Evolutionary conservation across 1,140 invertebrate species (phyloP).

Genomic region (Drosophila parabipectinata): DNA sequence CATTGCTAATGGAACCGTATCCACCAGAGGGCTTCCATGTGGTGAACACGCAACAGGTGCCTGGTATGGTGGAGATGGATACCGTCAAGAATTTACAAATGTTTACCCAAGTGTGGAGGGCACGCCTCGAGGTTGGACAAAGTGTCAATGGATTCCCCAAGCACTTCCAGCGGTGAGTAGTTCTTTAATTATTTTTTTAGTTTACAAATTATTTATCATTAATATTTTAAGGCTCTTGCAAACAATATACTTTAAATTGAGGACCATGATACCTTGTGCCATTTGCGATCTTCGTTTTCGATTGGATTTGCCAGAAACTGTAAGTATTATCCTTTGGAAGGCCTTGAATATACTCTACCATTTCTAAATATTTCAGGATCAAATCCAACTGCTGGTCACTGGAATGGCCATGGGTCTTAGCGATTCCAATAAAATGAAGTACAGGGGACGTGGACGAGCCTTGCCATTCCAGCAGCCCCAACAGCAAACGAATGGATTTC

Average conservation of each 20-base stretch:
- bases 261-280: conserved; percentile 92
- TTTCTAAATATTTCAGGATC: conserved; percentile 86
- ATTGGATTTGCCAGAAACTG: conserved; percentile 91
- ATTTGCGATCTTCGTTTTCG: conserved; percentile 91
- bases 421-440: conserved; percentile 85
- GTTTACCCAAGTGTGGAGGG: conserved; percentile 93
- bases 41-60: conserved; percentile 92
- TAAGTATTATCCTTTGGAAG: conserved; percentile 29
- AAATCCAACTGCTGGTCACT: conserved; percentile 92
- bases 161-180: conserved; percentile 83
- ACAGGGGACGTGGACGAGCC: conserved; percentile 83
- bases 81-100: conserved; percentile 92
- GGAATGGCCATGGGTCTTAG: conserved; percentile 90
- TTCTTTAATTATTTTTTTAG: neutral
- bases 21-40: conserved; percentile 92
- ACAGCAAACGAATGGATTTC: conserved; percentile 60
- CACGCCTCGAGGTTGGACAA: conserved; percentile 87
- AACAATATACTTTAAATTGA: conserved; percentile 93
- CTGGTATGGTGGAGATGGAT: conserved; percentile 88
- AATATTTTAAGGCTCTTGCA: conserved; percentile 84
- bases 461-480: conserved; percentile 33
- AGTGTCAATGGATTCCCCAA: conserved; percentile 88
- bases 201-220: neutral
- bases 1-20: conserved; percentile 90
- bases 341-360: too few species aligned